Percentiles rank a stretch among this genome's conserved stretches.
These are phyloP conservation scores for Zygothrica quintamaculata DNA, from an alignment of 2,888 invertebrate genomes.

Conservation along the genomic window DNA sequence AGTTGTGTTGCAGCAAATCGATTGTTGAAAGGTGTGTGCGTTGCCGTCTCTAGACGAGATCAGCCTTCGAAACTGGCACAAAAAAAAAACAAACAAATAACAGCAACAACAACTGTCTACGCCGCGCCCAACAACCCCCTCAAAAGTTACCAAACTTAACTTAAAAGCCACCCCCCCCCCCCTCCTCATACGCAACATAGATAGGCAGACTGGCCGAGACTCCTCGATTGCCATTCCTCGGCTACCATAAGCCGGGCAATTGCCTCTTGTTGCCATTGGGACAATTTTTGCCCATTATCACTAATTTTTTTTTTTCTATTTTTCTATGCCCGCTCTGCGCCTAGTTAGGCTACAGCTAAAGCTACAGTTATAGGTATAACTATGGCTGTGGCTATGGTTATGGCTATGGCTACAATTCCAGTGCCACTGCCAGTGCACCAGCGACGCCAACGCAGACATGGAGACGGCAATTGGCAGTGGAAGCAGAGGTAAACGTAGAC, in stretches of 20 bases:
- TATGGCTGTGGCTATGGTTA: not conserved
- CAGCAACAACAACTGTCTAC: too few species aligned
- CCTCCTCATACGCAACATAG: too few species aligned
- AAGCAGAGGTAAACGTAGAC: conserved; percentile 29
- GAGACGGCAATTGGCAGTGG: conserved; percentile 23
- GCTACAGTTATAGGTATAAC: conserved; percentile 4
- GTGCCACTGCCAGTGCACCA: conserved; percentile 10
- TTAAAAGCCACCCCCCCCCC: conserved; percentile 1
- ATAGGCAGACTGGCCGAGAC: conserved; percentile 25
- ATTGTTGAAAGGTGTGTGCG: conserved; percentile 77
- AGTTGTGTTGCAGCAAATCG: conserved; percentile 50
- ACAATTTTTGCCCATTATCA: conserved; percentile 80
- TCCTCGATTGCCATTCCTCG: conserved; percentile 24
- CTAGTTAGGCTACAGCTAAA: conserved; percentile 61
- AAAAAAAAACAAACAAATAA: too few species aligned
- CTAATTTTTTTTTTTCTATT: conserved; percentile 76
- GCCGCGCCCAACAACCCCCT: conserved; percentile 37
- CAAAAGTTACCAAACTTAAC: conserved; percentile 7
- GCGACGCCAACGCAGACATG: conserved; percentile 7
- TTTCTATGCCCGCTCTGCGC: conserved; percentile 60
- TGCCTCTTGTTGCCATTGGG: conserved; percentile 64
- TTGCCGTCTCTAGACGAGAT: conserved; percentile 27
- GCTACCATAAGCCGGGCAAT: conserved; percentile 24
- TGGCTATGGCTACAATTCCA: not conserved
- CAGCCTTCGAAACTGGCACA: conserved; percentile 78